These are phyloP conservation scores for Drosophila imparisetae DNA, from an alignment of 2,888 invertebrate species.

Conservation along the genomic window DNA sequence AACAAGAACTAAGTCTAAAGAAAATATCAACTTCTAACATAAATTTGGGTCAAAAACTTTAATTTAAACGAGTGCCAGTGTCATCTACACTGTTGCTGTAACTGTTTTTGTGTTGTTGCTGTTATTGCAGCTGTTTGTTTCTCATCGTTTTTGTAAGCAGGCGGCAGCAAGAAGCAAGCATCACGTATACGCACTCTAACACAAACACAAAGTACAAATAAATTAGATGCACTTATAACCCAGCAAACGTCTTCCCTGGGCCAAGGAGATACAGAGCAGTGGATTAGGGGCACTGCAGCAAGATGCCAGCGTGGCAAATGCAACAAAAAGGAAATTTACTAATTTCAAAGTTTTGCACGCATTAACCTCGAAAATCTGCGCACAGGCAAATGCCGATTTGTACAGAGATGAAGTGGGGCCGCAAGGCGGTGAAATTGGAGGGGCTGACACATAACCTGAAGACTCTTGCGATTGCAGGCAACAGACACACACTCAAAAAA, in stretches of 20 bases:
- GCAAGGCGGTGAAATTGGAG: neutral
- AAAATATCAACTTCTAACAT: slow-evolving; percentile 80
- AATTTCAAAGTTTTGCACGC: slow-evolving; percentile 79
- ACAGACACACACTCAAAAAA: slow-evolving; percentile 15
- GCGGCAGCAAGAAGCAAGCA: slow-evolving; percentile 41
- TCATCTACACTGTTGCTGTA: slow-evolving; percentile 53
- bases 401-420: slow-evolving; percentile 26
- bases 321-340: slow-evolving; percentile 76
- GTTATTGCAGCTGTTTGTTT: slow-evolving; percentile 36
- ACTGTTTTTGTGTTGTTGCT: slow-evolving; percentile 20
- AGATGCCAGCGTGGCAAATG: slow-evolving; percentile 51
- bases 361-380: slow-evolving; percentile 79
- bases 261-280: neutral
- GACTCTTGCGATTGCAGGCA: slow-evolving; percentile 56
- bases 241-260: neutral
- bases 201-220: slow-evolving; percentile 79
- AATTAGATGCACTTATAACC: slow-evolving; percentile 78
- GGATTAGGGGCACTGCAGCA: slow-evolving; percentile 8
- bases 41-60: slow-evolving; percentile 79
- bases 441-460: slow-evolving; percentile 51
- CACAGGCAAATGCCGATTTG: slow-evolving; percentile 70
- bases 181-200: slow-evolving; percentile 73
- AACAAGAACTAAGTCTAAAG: slow-evolving; percentile 46
- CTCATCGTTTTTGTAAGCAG: slow-evolving; percentile 27
- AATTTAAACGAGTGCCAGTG: slow-evolving; percentile 76